Conservation (phyloP, 2,113 vertebrate genomes). For the Pseudolaguvia tuberculata region DNA sequence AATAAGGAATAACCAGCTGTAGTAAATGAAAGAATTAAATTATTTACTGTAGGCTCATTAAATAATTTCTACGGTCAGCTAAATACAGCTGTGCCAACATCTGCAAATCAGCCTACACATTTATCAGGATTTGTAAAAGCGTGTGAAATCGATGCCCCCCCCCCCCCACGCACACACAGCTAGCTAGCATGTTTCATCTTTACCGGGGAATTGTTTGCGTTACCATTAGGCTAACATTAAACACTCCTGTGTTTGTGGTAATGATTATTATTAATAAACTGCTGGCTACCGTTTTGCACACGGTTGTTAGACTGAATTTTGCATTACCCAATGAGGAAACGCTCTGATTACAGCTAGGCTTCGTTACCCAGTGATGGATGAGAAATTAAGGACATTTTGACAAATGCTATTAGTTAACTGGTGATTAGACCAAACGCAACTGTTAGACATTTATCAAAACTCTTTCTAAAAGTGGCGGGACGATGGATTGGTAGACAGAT, state of each 20-base stretch:
- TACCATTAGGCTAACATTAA: neutral
- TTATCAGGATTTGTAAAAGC: neutral
- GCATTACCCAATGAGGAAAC: constrained; percentile 6
- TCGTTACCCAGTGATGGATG: constrained; percentile 31
- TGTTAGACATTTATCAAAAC: constrained; percentile 27
- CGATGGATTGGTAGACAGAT: constrained; percentile 5
- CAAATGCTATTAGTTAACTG: constrained; percentile 32
- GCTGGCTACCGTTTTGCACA: constrained; percentile 20
- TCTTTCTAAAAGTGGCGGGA: neutral
- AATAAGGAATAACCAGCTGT: no score
- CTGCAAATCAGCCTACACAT: neutral
- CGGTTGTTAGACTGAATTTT: constrained; percentile 32
- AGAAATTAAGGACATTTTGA: constrained; percentile 39
- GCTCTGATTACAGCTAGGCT: constrained; percentile 31
- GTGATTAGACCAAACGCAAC: constrained; percentile 37
- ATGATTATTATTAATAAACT: constrained; percentile 29
- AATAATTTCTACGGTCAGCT: neutral
- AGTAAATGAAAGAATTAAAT: no score
- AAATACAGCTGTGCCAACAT: neutral
- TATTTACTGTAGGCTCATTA: no score
- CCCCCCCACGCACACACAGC: neutral
- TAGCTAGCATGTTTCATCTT: neutral
- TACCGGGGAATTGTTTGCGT: neutral
- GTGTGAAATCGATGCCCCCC: neutral
- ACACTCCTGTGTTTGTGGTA: neutral